phyloP scores from a whole-genome alignment of 2,797 vertebrate species.

The Margarornis squamiger region DNA sequence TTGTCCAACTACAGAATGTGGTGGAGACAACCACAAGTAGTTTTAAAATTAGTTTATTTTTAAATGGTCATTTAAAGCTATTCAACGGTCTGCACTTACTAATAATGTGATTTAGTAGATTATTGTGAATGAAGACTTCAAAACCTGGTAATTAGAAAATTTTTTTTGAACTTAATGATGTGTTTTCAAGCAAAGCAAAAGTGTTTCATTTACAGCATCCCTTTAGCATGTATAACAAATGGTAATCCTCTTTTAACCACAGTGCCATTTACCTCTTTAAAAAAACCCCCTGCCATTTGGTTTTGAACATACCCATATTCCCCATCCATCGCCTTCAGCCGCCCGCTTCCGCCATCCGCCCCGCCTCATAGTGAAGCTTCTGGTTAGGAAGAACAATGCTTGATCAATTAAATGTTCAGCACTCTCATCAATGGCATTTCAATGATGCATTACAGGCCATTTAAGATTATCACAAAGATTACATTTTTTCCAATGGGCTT shows the following conservation, averaged over 20 bases:
- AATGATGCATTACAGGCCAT: neutral
- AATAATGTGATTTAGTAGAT: neutral
- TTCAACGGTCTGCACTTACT: neutral
- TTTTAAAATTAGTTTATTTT: neutral
- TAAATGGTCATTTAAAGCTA: neutral
- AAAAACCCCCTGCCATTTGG: neutral
- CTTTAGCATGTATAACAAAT: neutral
- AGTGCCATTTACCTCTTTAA: neutral
- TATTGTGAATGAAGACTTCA: neutral
- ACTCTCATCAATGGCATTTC: neutral
- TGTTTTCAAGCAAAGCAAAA: neutral
- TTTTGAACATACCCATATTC: conserved; percentile 82
- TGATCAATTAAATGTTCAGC: neutral
- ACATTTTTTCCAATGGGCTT: neutral
- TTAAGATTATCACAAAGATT: neutral
- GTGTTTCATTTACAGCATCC: neutral
- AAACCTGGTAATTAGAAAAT: neutral
- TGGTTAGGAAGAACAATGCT: conserved; percentile 54
- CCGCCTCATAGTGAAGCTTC: conserved; percentile 94
- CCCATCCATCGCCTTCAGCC: conserved; percentile 89
- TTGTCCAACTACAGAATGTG: neutral
- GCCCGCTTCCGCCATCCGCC: conserved; percentile 94
- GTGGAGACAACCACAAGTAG: neutral
- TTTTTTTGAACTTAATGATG: neutral
- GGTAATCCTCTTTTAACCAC: neutral